Percentiles rank a stretch among this genome's conserved stretches.
These are phyloP conservation scores for Ceramica pisi DNA, from an alignment of 2,888 invertebrate genomes.

Conservation along the genomic window DNA sequence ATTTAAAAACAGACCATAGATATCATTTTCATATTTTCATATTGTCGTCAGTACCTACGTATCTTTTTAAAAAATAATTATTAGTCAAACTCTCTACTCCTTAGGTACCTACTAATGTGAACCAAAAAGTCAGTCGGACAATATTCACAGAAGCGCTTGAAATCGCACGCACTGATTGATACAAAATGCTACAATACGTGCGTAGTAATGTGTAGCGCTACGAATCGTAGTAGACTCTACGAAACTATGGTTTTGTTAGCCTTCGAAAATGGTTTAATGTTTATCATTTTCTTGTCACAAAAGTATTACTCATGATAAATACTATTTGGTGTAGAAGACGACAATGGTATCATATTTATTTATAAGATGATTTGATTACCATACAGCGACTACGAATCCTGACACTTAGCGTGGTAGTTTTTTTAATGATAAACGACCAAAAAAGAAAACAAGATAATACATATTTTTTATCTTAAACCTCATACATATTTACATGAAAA, in stretches of 20 bases:
- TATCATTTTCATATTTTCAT: no score
- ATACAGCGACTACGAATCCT: background rate
- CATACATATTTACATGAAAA: background rate
- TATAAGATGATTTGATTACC: background rate
- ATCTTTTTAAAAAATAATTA: no score
- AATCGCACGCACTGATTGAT: background rate
- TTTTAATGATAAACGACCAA: background rate
- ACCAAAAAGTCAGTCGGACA: background rate
- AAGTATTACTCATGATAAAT: background rate
- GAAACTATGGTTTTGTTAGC: slow-evolving; percentile 28
- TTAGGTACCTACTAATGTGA: no score
- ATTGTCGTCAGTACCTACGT: no score
- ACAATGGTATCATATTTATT: background rate
- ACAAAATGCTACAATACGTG: slow-evolving; percentile 14
- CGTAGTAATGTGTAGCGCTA: slow-evolving; percentile 62
- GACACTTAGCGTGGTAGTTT: background rate
- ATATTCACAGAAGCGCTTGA: background rate
- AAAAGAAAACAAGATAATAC: background rate
- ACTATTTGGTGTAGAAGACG: background rate
- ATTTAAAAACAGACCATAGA: no score
- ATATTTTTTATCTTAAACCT: background rate
- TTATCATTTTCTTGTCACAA: background rate
- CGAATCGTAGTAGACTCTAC: slow-evolving; percentile 67
- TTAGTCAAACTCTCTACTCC: no score
- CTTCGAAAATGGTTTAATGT: background rate